A percentile compares a stretch with the other conserved stretches of the same genome.
These are phyloP conservation scores for Pseudomyrmex sp. DNA, from an alignment of 1,140 invertebrate genomes.

Conservation along the genomic window DNA sequence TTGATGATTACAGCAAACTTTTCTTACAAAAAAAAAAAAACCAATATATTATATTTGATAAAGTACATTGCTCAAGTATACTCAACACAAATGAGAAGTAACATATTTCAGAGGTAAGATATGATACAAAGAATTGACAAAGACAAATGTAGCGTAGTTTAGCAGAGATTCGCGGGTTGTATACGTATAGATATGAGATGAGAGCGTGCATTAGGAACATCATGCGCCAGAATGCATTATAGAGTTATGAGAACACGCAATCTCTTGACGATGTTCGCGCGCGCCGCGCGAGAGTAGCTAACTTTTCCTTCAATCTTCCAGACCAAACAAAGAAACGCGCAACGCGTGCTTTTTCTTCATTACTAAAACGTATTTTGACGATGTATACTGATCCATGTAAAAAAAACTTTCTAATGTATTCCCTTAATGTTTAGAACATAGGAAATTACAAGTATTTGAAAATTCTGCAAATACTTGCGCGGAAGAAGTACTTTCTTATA, in stretches of 20 bases:
- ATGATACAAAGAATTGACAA: neutral
- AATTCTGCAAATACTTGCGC: too few species aligned
- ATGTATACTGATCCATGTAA: neutral
- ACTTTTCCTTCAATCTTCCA: constrained; percentile 37
- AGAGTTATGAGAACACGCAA: constrained; percentile 7
- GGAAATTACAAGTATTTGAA: too few species aligned
- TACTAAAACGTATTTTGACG: neutral
- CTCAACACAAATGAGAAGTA: neutral
- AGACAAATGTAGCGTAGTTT: too few species aligned
- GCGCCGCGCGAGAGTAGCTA: neutral
- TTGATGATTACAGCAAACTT: neutral
- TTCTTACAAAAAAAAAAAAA: neutral
- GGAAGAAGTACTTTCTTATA: too few species aligned
- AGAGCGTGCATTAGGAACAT: neutral
- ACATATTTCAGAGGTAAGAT: neutral
- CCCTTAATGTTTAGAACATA: too few species aligned
- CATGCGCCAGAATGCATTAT: constrained; percentile 5
- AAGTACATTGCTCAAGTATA: neutral
- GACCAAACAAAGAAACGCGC: constrained; percentile 9
- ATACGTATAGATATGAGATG: neutral
- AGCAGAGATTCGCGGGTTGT: too few species aligned
- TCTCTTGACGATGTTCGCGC: neutral
- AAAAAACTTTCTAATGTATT: constrained; percentile 17
- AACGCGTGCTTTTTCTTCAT: constrained; percentile 22
- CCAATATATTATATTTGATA: neutral